phyloP scores from a whole-genome alignment of 2,113 vertebrate species.

The Gallinago jamesoni region DNA sequence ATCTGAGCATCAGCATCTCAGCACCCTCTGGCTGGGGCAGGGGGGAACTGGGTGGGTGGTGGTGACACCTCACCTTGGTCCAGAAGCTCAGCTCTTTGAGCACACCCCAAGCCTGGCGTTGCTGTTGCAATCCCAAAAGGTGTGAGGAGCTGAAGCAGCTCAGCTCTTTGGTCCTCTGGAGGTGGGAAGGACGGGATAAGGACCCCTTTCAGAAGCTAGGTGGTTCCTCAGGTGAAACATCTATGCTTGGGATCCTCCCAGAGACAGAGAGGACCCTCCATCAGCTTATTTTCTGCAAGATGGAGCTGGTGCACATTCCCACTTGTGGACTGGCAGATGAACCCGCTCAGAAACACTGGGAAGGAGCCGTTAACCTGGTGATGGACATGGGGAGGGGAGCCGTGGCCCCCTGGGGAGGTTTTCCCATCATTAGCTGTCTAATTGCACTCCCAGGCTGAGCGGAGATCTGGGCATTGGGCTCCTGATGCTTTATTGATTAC shows the following conservation, averaged over 20 bases:
- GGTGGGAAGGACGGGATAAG: no score
- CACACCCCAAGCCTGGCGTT: rapidly evolving
- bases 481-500: constrained; percentile 64
- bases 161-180: not conserved
- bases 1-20: not conserved
- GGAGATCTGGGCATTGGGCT: not conserved
- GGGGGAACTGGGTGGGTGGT: not conserved
- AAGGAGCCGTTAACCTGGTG: not conserved
- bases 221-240: not conserved
- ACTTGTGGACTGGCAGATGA: not conserved
- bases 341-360: rapidly evolving
- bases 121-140: not conserved
- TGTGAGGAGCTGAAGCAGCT: not conserved
- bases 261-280: not conserved
- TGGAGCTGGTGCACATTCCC: not conserved
- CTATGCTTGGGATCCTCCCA: not conserved
- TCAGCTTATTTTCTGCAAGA: not conserved
- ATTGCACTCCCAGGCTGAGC: constrained; percentile 26
- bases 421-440: constrained; percentile 19
- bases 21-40: rapidly evolving
- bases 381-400: not conserved
- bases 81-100: rapidly evolving
- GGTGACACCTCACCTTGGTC: not conserved
- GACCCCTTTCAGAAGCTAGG: not conserved
- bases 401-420: not conserved